Conservation (phyloP, 2,113 vertebrate species). For the Eupsittula cactorum region DNA sequence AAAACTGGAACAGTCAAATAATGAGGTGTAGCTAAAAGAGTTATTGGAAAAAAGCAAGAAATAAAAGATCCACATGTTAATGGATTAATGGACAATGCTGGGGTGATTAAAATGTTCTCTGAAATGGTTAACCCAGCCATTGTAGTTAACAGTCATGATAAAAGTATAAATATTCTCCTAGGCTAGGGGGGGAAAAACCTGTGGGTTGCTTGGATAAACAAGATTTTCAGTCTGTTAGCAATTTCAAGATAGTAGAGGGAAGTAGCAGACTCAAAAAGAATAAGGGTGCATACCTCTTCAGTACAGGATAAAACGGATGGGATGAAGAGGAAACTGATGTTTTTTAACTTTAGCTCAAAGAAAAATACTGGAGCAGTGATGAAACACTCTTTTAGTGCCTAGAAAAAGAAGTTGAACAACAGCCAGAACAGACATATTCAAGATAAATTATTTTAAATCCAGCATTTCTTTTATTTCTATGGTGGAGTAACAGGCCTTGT, state of each 20-base stretch:
- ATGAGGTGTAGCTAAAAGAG: background rate
- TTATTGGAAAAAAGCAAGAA: background rate
- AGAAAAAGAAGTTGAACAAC: background rate
- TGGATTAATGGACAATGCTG: background rate
- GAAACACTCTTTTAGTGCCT: background rate
- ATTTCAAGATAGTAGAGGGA: background rate
- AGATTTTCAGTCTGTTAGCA: background rate
- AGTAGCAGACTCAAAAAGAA: background rate
- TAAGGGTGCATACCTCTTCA: background rate
- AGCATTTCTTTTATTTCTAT: background rate
- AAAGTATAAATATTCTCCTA: background rate
- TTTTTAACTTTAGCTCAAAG: conserved; percentile 18
- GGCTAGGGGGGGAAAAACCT: background rate
- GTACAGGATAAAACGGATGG: background rate
- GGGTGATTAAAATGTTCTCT: background rate
- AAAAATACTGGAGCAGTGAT: background rate
- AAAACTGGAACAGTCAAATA: background rate
- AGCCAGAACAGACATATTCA: background rate
- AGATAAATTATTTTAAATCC: background rate
- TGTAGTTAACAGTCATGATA: background rate
- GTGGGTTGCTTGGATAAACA: background rate
- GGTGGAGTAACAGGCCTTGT: background rate
- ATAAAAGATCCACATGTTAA: background rate
- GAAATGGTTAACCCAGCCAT: background rate
- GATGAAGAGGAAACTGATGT: background rate